Evolutionary conservation across 2,113 vertebrate species (phyloP).

Genomic region (Ceratotherium simum): DNA sequence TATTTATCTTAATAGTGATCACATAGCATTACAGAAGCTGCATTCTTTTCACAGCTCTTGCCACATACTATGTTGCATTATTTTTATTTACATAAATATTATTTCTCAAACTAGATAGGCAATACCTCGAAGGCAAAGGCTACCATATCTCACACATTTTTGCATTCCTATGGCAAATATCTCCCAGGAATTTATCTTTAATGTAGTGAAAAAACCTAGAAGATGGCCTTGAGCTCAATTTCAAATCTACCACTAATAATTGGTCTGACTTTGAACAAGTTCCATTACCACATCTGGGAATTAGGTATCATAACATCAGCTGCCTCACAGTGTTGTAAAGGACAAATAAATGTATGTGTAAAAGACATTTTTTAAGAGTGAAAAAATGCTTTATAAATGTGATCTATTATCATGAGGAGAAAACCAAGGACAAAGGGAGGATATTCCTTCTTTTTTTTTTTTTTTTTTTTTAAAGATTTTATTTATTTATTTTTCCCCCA

Average conservation of each 20-base stretch:
- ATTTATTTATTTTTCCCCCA: too few species aligned
- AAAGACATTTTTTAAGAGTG: background rate
- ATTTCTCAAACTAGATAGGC: background rate
- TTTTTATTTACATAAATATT: slow-evolving; percentile 38
- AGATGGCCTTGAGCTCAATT: background rate
- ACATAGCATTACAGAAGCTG: background rate
- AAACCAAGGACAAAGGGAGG: background rate
- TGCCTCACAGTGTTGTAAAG: background rate
- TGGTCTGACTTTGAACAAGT: background rate
- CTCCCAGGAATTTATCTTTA: background rate
- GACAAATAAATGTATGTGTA: background rate
- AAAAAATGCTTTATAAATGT: background rate
- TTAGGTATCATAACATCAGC: background rate
- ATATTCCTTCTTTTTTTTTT: background rate
- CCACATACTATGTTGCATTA: background rate
- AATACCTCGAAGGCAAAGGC: background rate
- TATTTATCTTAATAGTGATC: background rate
- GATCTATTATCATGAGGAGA: background rate
- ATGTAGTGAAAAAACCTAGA: background rate
- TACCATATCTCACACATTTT: background rate
- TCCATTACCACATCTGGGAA: background rate
- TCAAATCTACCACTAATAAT: background rate
- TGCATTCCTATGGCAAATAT: background rate
- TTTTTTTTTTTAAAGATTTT: too few species aligned
- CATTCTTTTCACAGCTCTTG: background rate